Conservation (phyloP, 2,888 invertebrate species). For the Agonum fuliginosum region DNA sequence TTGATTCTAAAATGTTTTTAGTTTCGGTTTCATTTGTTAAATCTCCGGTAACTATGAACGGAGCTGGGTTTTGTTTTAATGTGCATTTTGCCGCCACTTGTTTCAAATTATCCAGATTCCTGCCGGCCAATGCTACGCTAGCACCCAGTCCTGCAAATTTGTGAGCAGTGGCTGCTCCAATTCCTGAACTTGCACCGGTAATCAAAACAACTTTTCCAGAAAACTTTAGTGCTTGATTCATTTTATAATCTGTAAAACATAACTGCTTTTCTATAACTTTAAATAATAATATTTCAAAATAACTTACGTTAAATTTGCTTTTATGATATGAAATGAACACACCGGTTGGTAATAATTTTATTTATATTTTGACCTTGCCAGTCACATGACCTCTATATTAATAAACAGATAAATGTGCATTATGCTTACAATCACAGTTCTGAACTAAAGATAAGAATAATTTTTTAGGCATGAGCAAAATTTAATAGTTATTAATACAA, state of each 20-base stretch:
- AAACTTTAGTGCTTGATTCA: conserved; percentile 70
- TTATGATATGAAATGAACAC: background rate
- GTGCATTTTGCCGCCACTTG: conserved; percentile 78
- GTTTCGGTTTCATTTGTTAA: conserved; percentile 84
- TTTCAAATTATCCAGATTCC: conserved; percentile 82
- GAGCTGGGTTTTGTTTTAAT: conserved; percentile 70
- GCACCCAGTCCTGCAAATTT: conserved; percentile 86
- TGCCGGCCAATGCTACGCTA: conserved; percentile 81
- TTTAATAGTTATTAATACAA: too few species aligned
- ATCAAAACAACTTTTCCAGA: conserved; percentile 84
- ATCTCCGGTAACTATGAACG: conserved; percentile 81
- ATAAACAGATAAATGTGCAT: too few species aligned
- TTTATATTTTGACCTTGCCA: conserved; percentile 46
- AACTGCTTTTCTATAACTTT: background rate
- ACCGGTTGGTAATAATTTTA: background rate
- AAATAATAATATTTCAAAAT: conserved; percentile 9
- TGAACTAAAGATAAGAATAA: too few species aligned
- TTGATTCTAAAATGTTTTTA: conserved; percentile 82
- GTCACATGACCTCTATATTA: conserved; percentile 10
- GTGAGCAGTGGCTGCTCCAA: conserved; percentile 88
- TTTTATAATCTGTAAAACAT: conserved; percentile 13
- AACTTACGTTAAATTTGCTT: background rate
- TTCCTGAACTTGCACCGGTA: conserved; percentile 90
- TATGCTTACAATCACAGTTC: too few species aligned
- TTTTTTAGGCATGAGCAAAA: too few species aligned